Evolutionary conservation across 1,140 invertebrate genomes (phyloP).

Genomic region (Drosophila eugracilis): DNA sequence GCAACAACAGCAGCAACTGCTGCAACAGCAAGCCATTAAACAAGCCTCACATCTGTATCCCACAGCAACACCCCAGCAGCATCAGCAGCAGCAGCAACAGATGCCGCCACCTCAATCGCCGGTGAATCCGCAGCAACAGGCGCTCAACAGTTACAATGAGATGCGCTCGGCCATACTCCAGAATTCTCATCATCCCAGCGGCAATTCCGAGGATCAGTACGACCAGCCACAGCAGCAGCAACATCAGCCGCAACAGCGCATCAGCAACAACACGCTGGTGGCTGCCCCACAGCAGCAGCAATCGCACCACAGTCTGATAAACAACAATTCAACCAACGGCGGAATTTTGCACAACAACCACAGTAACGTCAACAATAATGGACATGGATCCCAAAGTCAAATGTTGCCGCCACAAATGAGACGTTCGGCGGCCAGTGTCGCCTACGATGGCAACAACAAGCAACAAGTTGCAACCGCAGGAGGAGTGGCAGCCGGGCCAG

Average conservation of each 20-base stretch:
- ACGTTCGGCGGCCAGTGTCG: slow-evolving; percentile 43
- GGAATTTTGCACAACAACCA: slow-evolving; percentile 31
- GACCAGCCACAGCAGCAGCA: slow-evolving; percentile 42
- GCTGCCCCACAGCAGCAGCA: slow-evolving; percentile 33
- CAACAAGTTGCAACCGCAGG: slow-evolving; percentile 20
- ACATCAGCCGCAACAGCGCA: slow-evolving; percentile 45
- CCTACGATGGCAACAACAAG: slow-evolving; percentile 43
- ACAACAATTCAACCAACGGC: slow-evolving; percentile 62
- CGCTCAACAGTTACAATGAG: slow-evolving; percentile 75
- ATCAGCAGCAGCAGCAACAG: slow-evolving; percentile 59
- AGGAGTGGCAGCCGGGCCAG: slow-evolving; percentile 3
- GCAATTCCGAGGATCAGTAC: slow-evolving; percentile 61
- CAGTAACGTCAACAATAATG: slow-evolving; percentile 53
- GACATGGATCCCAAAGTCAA: slow-evolving; percentile 31
- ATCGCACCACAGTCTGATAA: slow-evolving; percentile 48
- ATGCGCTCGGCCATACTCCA: slow-evolving; percentile 80
- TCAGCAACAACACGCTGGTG: slow-evolving; percentile 32
- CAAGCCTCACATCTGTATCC: slow-evolving; percentile 85
- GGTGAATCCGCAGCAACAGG: slow-evolving; percentile 61
- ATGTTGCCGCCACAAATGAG: slow-evolving; percentile 49
- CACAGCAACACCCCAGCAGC: slow-evolving; percentile 62
- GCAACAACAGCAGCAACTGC: slow-evolving; percentile 63
- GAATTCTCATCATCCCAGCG: slow-evolving; percentile 82
- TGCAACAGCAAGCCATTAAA: slow-evolving; percentile 84
- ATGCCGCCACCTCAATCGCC: slow-evolving; percentile 39